A percentile compares a stretch with the other conserved stretches of the same genome.
Evolutionary conservation across 2,797 vertebrate genomes (phyloP).

Genomic region (Enteromius thamalakanensis): DNA sequence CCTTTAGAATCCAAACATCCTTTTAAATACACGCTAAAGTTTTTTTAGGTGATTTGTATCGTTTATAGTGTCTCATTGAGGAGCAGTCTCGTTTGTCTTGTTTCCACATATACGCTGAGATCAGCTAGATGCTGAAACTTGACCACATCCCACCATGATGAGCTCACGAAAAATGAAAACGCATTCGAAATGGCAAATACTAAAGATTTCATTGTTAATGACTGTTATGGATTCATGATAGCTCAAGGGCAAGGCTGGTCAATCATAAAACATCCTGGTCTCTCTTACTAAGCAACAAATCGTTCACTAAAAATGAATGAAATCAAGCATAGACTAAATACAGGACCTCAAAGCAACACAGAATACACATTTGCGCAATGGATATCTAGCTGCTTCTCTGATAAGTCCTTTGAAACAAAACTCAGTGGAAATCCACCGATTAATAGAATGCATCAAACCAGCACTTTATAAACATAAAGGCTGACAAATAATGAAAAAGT

Average conservation of each 20-base stretch:
- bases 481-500: rapidly evolving
- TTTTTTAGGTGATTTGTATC: neutral
- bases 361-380: neutral
- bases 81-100: neutral
- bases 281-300: neutral
- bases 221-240: neutral
- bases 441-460: neutral
- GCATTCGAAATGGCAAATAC: neutral
- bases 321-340: neutral
- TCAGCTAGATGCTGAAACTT: slow-evolving; percentile 13
- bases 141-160: neutral
- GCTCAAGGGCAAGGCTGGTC: neutral
- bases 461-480: neutral
- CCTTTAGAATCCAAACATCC: neutral
- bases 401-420: neutral
- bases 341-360: neutral
- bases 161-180: neutral
- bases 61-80: neutral
- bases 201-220: slow-evolving; percentile 17
- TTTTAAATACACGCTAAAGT: neutral
- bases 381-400: neutral
- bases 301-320: neutral
- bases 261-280: neutral
- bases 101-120: neutral
- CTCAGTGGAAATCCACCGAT: neutral